Conservation (phyloP, 1,140 invertebrate genomes). For the Aphis craccivora region DNA sequence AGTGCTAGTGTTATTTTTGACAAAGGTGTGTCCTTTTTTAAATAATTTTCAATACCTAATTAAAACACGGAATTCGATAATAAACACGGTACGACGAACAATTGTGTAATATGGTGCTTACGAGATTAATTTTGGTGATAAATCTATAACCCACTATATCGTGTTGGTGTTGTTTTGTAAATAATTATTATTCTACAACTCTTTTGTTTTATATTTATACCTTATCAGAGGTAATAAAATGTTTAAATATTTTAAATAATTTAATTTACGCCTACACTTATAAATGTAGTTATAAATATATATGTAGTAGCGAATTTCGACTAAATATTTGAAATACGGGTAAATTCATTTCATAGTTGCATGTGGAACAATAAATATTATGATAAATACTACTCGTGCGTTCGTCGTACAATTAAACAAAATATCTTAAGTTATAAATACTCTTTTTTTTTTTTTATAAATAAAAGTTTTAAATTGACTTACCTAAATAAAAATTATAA, state of each 20-base stretch:
- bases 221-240: neutral
- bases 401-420: neutral
- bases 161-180: neutral
- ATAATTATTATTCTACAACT: neutral
- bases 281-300: neutral
- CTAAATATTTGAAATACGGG: neutral
- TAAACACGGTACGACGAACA: neutral
- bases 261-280: neutral
- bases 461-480: neutral
- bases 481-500: neutral
- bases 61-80: neutral
- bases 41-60: neutral
- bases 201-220: neutral
- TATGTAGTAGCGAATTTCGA: neutral
- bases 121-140: neutral
- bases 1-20: neutral
- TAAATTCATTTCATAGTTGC: neutral
- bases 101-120: neutral
- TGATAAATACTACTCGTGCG: neutral
- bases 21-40: neutral
- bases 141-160: neutral
- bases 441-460: neutral
- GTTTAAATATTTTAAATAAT: neutral
- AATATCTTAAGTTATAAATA: neutral
- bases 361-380: neutral